These are phyloP conservation scores for Eilema griseolum DNA, from an alignment of 2,888 invertebrate species.

Conservation along the genomic window DNA sequence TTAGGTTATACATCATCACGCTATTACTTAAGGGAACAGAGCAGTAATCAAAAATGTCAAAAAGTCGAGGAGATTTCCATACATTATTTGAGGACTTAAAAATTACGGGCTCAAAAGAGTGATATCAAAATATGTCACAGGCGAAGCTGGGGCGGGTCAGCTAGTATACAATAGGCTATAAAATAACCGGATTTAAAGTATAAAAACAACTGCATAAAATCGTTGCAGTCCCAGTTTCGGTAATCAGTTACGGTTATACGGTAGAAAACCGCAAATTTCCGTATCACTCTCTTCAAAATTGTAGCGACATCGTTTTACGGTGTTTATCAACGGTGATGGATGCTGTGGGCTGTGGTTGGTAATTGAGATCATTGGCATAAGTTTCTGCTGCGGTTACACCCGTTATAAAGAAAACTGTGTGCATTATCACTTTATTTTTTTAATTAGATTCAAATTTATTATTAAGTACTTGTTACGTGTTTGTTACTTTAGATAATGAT, in stretches of 20 bases:
- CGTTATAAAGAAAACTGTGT: conserved; percentile 7
- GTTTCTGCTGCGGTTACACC: conserved; percentile 13
- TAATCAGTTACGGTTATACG: conserved; percentile 53
- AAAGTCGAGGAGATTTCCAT: too few relatives aligned
- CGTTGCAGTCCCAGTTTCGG: conserved; percentile 39
- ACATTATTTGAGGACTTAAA: too few relatives aligned
- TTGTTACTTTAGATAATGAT: too few relatives aligned
- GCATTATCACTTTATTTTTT: conserved; percentile 11
- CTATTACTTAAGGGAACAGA: too few relatives aligned
- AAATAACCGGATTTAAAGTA: neutral
- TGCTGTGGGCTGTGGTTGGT: conserved; percentile 35
- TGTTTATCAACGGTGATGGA: conserved; percentile 17
- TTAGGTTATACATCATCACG: too few relatives aligned
- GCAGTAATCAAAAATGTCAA: too few relatives aligned
- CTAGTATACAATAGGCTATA: neutral
- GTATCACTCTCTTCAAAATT: conserved; percentile 34
- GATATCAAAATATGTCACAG: too few relatives aligned
- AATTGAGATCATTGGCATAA: conserved; percentile 21
- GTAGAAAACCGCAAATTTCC: conserved; percentile 66
- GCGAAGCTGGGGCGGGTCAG: too few relatives aligned
- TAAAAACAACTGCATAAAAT: conserved; percentile 5
- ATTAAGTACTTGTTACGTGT: too few relatives aligned
- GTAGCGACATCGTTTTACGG: conserved; percentile 26
- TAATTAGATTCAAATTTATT: neutral
- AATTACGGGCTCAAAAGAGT: too few relatives aligned